Evolutionary conservation across 2,888 invertebrate species (phyloP), one percentile per base, ranked within the genome.

Genomic region (Eumacrocentrus americanus): DNA sequence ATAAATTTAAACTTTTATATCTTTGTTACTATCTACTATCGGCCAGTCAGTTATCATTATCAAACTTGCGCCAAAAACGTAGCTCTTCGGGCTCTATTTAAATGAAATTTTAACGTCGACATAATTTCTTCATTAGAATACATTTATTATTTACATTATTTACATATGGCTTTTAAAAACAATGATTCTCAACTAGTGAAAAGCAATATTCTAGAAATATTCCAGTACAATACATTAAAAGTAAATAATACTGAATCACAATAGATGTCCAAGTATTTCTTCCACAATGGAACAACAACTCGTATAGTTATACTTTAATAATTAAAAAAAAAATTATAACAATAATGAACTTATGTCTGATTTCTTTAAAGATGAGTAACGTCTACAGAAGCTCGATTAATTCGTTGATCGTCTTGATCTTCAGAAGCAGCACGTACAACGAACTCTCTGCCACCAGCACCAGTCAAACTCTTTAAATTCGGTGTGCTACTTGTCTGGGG

Each of bases 91-190:
- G n/a, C 20, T 9, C 3, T 42, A 6, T 16, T 2, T 4, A 3
- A 2, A 37, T 37, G 1, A 6, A 16, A 16, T 16, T 42, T 42
- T 42, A 16, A 42, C 16, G n/a, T 1, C 25, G 14, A 46, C 23
- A 22, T 12, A 16, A n/a, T 50, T 40, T 25, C 20, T 55, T 37
- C 46, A 48, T 53, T 50, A 42, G 7, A 3, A 29, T 37, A 34
- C 12, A 22, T 47, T 61, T 38, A 50, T 64, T 71, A 70, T 71
- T 69, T 70, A 70, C 70, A 71, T 59, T 69, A 70, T 70, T 65
- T 71, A 71, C 69, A 71, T 34, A 38, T n/a, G n/a, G n/a, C n/a
- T n/a, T n/a, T n/a, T n/a, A n/a, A n/a, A n/a, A n/a, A n/a, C n/a
- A n/a, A n/a, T n/a, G n/a, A n/a, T n/a, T n/a, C n/a, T n/a, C n/a